A percentile compares a stretch with the other conserved stretches of the same genome.
Evolutionary conservation across 2,888 invertebrate genomes (phyloP).

Genomic region (Luffia ferchaultella): DNA sequence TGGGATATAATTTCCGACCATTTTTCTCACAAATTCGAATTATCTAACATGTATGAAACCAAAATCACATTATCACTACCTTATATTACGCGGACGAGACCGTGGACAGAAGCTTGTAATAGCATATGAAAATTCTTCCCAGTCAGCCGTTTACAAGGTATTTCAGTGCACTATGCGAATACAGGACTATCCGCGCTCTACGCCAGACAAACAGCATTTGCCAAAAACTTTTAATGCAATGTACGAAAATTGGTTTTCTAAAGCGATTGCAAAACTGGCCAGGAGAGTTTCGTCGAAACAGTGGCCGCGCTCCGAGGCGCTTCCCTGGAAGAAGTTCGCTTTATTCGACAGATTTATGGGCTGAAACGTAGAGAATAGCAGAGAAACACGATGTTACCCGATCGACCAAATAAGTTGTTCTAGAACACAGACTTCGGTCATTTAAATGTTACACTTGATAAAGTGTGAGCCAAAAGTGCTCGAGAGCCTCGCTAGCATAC

Average conservation of each 20-base stretch:
- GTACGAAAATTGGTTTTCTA: conserved; percentile 57
- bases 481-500: conserved; percentile 13
- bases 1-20: too few species aligned
- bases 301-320: conserved; percentile 41
- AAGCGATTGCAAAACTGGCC: conserved; percentile 35
- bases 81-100: too few species aligned
- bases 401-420: conserved; percentile 52
- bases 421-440: conserved; percentile 48
- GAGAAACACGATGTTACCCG: conserved; percentile 28
- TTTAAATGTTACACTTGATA: conserved; percentile 57
- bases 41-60: too few species aligned
- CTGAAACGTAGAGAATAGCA: conserved; percentile 43
- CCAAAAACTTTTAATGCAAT: conserved; percentile 54
- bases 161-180: too few species aligned
- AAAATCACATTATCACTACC: too few species aligned
- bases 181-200: too few species aligned
- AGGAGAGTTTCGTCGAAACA: conserved; percentile 29
- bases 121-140: too few species aligned
- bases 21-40: too few species aligned
- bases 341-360: conserved; percentile 52
- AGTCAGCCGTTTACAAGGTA: too few species aligned
- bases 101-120: too few species aligned
- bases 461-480: conserved; percentile 43
- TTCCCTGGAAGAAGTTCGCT: conserved; percentile 37
- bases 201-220: conserved; percentile 42